These are phyloP conservation scores for Serripes groenlandicus DNA, from an alignment of 2,888 invertebrate genomes.

Conservation along the genomic window DNA sequence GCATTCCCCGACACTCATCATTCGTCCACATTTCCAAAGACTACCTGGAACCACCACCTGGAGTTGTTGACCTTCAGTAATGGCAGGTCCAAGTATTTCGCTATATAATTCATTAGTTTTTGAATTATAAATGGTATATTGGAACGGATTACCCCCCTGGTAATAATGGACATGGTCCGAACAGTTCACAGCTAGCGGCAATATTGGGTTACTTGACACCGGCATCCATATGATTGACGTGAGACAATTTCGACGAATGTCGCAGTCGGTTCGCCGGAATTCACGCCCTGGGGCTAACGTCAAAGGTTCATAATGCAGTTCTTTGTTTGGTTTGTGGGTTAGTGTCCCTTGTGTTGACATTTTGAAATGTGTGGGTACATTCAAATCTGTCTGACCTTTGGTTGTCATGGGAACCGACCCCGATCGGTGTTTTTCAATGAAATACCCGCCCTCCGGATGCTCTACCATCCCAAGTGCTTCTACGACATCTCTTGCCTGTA, in stretches of 20 bases:
- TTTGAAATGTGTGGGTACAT: not conserved
- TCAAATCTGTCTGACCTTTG: not conserved
- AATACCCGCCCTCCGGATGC: constrained; percentile 10
- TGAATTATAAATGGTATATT: constrained; percentile 13
- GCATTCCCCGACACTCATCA: not conserved
- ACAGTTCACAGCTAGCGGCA: not conserved
- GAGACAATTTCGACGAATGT: constrained; percentile 8
- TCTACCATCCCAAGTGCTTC: not conserved
- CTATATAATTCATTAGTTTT: not conserved
- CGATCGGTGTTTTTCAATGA: constrained; percentile 4
- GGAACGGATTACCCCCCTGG: not conserved
- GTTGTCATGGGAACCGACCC: constrained; percentile 3
- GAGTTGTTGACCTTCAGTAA: constrained; percentile 12
- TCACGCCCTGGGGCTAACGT: not conserved
- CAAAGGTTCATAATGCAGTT: not conserved
- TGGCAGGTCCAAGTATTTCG: constrained; percentile 9
- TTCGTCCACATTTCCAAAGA: constrained; percentile 13
- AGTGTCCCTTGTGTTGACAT: not conserved
- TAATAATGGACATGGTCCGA: constrained; percentile 3
- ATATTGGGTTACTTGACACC: not conserved
- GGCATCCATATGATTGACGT: constrained; percentile 21
- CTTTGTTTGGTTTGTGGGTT: too few relatives aligned
- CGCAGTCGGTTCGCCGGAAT: not conserved
- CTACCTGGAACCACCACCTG: constrained; percentile 8
- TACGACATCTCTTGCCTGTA: constrained; percentile 4